Percentiles rank a stretch among this genome's conserved stretches.
phyloP scores from a whole-genome alignment of 2,797 vertebrate genomes.

The Gastrophryne carolinensis region DNA sequence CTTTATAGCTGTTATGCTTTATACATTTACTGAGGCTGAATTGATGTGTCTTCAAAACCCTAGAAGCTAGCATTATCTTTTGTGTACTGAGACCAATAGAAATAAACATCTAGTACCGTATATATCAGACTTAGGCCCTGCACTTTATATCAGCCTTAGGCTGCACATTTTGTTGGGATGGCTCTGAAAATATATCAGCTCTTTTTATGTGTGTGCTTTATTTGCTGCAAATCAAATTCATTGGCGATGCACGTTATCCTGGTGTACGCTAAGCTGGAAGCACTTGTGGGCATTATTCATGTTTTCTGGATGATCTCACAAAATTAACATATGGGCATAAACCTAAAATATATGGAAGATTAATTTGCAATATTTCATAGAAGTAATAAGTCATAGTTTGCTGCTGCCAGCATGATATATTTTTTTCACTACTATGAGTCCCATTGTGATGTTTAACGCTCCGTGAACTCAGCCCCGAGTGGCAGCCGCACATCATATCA shows the following conservation, averaged over 20 bases:
- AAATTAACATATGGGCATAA: constrained; percentile 2
- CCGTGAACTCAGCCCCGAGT: constrained; percentile 9
- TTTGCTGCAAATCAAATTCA: not conserved
- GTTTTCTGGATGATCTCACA: not conserved
- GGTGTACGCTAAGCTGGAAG: not conserved
- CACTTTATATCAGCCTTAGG: no score
- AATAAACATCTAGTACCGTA: no score
- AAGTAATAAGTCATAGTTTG: constrained; percentile 21
- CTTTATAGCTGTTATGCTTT: no score
- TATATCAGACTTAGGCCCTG: no score
- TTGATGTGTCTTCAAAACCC: no score
- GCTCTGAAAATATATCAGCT: not conserved
- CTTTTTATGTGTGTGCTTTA: not conserved
- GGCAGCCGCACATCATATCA: constrained; percentile 4
- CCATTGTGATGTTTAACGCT: constrained; percentile 30
- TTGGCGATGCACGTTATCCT: not conserved
- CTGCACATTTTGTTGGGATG: not conserved
- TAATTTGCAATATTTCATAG: not conserved
- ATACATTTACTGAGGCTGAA: no score
- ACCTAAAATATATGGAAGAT: constrained; percentile 11
- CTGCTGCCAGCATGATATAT: not conserved
- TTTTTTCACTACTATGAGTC: not conserved
- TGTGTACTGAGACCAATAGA: no score
- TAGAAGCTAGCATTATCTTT: no score
- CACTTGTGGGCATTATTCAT: not conserved